Base-by-base conservation (phyloP, 2,888 invertebrate genomes). In the Caenorhabditis becei region DNA sequence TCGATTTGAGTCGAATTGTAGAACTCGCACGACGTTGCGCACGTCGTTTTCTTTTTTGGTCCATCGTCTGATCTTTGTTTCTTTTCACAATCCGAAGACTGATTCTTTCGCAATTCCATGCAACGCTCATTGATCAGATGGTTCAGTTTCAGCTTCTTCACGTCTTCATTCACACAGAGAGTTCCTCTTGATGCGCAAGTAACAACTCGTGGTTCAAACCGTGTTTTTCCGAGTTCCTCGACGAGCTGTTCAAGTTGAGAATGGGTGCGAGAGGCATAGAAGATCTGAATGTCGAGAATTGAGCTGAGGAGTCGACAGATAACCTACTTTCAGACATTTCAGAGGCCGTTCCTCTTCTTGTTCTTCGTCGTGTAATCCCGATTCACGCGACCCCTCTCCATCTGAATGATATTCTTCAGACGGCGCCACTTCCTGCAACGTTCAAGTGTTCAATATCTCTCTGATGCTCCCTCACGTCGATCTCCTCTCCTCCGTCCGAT, bases 221-320 rank as follows among this genome's bases (percentile, higher is more conserved):
- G 69, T 71, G 96, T 97, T 89, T 94, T 94, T 86, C 95, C 94
- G 1, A 98, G 94, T 93, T 99, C 99, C 54, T 94, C 94, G n/a
- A 97, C 94, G 92, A 99, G 96, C 92, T 99, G 99, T 0, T 96
- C 94, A 49, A 99, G 92, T 91, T 99, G 98, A 0, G 98, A 97
- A 92, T 99, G 98, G 5, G 99, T 99, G 88, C 99, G 94, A 83
- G 97, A 97, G 91, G 96, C 96, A 92, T 96, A 97, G 91, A 94
- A 96, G 82, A 99, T 95, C 95, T 93, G 62, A 49, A 49, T n/a
- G n/a, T n/a, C n/a, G n/a, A n/a, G n/a, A n/a, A n/a, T n/a, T n/a
- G n/a, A n/a, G n/a, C 32, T 32, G 32, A 23, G 8, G 20, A 49
- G 2, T 24, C 24, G 51, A 14, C 11, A 14, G 23, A 1, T 11